Evolutionary conservation across 2,888 invertebrate species (phyloP).

Genomic region (Drosophila setosimentum): DNA sequence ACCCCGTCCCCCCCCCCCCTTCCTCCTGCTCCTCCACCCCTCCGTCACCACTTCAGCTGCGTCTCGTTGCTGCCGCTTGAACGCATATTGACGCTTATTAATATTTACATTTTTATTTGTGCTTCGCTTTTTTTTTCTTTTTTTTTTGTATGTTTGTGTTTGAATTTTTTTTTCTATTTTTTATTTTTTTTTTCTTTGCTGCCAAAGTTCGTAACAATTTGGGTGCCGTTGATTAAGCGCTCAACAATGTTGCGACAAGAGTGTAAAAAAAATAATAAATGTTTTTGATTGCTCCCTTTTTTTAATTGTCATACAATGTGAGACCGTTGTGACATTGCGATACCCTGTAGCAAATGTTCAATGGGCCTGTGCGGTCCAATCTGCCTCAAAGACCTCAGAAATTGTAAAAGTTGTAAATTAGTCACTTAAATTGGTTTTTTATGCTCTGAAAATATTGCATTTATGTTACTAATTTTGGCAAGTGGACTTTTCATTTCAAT

Average conservation of each 20-base stretch:
- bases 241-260: constrained; percentile 57
- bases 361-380: too few relatives aligned
- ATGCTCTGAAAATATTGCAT: not conserved
- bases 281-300: constrained; percentile 75
- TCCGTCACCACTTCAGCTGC: not conserved
- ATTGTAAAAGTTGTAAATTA: not conserved
- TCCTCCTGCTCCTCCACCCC: not conserved
- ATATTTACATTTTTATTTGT: constrained; percentile 82
- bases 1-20: too few relatives aligned
- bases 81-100: constrained; percentile 81
- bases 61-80: constrained; percentile 47
- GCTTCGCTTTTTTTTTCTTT: constrained; percentile 30
- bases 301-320: constrained; percentile 77
- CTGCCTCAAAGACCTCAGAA: too few relatives aligned
- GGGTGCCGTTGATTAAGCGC: constrained; percentile 73
- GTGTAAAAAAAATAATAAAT: constrained; percentile 40
- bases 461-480: not conserved
- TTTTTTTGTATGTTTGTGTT: not conserved
- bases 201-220: constrained; percentile 37
- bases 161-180: constrained; percentile 12
- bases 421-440: accelerated
- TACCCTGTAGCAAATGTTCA: constrained; percentile 16
- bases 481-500: accelerated
- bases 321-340: constrained; percentile 17
- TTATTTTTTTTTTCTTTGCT: constrained; percentile 3